phyloP scores from a whole-genome alignment of 2,797 vertebrate species.

The Sphaeramia orbicularis region DNA sequence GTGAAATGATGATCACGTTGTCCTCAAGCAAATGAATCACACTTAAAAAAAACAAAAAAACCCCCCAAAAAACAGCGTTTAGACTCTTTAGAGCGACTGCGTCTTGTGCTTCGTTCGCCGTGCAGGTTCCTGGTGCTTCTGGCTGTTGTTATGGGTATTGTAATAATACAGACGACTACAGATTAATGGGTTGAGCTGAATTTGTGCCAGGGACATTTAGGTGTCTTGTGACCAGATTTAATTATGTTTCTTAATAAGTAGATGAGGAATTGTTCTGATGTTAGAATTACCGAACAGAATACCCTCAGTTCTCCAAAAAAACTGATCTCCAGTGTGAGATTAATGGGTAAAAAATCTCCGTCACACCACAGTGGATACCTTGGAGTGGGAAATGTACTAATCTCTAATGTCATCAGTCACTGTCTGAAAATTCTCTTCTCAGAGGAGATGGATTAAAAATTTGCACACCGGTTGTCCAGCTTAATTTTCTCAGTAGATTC shows the following conservation, averaged over 20 bases:
- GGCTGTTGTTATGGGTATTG: conserved; percentile 7
- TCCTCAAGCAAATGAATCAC: conserved; percentile 55
- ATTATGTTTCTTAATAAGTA: conserved; percentile 58
- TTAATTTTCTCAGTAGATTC: conserved; percentile 61
- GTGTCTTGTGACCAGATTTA: conserved; percentile 54
- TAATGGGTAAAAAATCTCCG: conserved; percentile 16
- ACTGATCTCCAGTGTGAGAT: conserved; percentile 33
- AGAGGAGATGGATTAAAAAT: conserved; percentile 63
- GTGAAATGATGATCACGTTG: conserved; percentile 50
- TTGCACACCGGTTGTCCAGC: conserved; percentile 52
- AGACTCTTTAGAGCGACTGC: conserved; percentile 2
- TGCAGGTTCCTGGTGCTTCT: background rate
- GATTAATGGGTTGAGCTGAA: conserved; percentile 19
- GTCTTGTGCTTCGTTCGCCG: conserved; percentile 6
- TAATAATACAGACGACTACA: conserved; percentile 31
- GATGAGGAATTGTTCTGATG: conserved; percentile 42
- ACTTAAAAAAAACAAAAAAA: conserved; percentile 45
- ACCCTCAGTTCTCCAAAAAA: conserved; percentile 2
- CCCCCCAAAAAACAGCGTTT: conserved; percentile 23
- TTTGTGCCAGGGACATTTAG: conserved; percentile 35
- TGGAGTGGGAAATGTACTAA: conserved; percentile 54
- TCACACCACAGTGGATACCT: conserved; percentile 1
- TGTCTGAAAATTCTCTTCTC: conserved; percentile 61
- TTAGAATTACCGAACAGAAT: conserved; percentile 44
- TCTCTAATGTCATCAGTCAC: conserved; percentile 68